These are phyloP conservation scores for Tretioscincus oriximinensis DNA, from an alignment of 2,113 vertebrate species.

Conservation along the genomic window DNA sequence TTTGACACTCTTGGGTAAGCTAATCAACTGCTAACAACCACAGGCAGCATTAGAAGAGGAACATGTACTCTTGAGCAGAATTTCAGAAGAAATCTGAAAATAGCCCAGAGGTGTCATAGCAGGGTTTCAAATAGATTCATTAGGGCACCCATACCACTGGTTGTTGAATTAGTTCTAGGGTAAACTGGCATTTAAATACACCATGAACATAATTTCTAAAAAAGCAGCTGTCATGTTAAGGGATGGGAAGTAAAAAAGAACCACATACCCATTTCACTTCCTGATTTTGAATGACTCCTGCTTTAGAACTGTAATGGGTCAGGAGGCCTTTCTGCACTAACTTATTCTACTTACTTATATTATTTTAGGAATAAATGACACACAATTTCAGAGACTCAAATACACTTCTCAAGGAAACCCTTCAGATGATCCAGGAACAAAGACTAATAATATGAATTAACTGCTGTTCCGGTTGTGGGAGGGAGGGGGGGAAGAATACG, in stretches of 20 bases:
- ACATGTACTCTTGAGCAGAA: conserved; percentile 7
- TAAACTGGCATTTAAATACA: conserved; percentile 12
- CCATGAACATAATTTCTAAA: conserved; percentile 30
- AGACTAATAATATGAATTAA: too few species aligned
- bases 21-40: background rate
- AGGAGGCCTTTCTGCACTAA: too few species aligned
- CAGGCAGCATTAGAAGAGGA: background rate
- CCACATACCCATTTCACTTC: background rate
- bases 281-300: background rate
- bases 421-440: too few species aligned
- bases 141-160: background rate
- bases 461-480: too few species aligned
- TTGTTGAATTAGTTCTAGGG: background rate
- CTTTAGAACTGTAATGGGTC: background rate
- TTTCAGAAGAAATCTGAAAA: conserved; percentile 5
- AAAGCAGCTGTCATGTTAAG: background rate
- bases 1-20: too few species aligned
- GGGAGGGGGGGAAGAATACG: too few species aligned
- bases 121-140: background rate
- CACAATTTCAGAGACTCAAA: too few species aligned
- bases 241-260: background rate
- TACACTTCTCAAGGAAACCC: too few species aligned
- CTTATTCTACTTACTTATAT: too few species aligned
- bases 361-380: background rate
- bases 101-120: fast-evolving